A percentile compares a stretch with the other conserved stretches of the same genome.
phyloP scores from a whole-genome alignment of 2,888 invertebrate genomes.

The Urechis unicinctus region DNA sequence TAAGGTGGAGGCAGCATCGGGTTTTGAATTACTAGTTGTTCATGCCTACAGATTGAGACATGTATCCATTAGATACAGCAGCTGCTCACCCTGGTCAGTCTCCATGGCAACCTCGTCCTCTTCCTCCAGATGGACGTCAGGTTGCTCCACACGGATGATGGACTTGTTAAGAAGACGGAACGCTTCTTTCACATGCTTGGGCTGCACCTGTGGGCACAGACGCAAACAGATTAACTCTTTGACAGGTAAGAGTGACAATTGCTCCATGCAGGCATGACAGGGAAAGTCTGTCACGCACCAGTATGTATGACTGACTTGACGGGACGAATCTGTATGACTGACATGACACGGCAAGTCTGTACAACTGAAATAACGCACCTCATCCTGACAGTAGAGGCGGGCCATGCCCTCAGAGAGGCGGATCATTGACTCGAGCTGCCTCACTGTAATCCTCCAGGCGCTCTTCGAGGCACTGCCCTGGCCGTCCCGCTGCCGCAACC shows the following conservation, averaged over 20 bases:
- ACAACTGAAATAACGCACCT: slow-evolving; percentile 54
- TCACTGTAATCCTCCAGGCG: slow-evolving; percentile 93
- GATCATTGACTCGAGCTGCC: slow-evolving; percentile 92
- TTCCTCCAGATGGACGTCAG: slow-evolving; percentile 88
- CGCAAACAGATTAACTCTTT: no score
- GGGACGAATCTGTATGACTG: no score
- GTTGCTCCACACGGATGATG: slow-evolving; percentile 94
- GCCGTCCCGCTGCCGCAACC: slow-evolving; percentile 74
- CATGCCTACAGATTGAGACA: no score
- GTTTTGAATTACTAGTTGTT: no score
- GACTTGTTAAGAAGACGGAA: slow-evolving; percentile 87
- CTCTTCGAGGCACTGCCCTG: slow-evolving; percentile 62
- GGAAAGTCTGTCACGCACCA: no score
- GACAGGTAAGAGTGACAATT: no score
- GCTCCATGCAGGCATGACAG: no score
- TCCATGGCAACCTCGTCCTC: slow-evolving; percentile 13
- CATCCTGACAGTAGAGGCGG: slow-evolving; percentile 87
- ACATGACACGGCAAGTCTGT: background rate
- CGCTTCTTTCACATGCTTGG: slow-evolving; percentile 86
- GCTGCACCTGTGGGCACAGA: slow-evolving; percentile 56
- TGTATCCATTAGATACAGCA: no score
- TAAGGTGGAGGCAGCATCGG: no score
- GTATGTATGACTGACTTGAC: no score
- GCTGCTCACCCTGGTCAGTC: no score
- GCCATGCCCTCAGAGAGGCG: slow-evolving; percentile 95